A percentile compares a stretch with the other conserved stretches of the same genome.
These are phyloP conservation scores for Chelon labrosus DNA, from an alignment of 2,797 vertebrate genomes.

Conservation along the genomic window DNA sequence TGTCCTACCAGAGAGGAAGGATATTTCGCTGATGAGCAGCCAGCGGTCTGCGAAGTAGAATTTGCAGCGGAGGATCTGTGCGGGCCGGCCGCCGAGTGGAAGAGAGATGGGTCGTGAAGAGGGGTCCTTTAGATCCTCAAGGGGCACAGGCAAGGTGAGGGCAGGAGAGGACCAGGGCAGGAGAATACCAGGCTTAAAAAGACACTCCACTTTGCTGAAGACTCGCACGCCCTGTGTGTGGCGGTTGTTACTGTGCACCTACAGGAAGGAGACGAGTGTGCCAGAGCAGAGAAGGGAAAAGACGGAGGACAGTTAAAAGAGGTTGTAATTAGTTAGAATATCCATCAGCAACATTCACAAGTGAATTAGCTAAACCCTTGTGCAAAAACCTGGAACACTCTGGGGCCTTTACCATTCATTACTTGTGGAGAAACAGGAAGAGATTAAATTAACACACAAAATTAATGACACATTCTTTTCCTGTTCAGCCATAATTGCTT, in stretches of 20 bases:
- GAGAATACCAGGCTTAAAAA: constrained; percentile 87
- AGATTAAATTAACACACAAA: constrained; percentile 64
- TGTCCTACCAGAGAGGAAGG: constrained; percentile 89
- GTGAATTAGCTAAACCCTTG: constrained; percentile 16
- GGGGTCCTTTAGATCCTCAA: constrained; percentile 89
- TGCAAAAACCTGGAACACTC: constrained; percentile 33
- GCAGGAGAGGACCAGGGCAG: constrained; percentile 87
- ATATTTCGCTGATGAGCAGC: constrained; percentile 95
- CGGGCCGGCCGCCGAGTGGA: constrained; percentile 82
- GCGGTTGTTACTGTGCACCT: constrained; percentile 96
- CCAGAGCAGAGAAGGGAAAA: not conserved
- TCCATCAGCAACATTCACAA: constrained; percentile 16
- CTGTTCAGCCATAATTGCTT: constrained; percentile 60
- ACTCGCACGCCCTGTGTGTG: constrained; percentile 90
- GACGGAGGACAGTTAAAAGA: not conserved
- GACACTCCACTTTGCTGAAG: constrained; percentile 89
- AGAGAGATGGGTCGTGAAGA: constrained; percentile 88
- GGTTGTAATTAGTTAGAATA: constrained; percentile 12
- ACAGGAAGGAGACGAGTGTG: constrained; percentile 4
- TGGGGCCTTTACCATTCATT: constrained; percentile 34
- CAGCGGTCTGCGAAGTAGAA: constrained; percentile 91
- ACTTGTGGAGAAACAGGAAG: constrained; percentile 23
- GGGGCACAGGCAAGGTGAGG: constrained; percentile 80
- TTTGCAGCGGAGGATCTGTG: constrained; percentile 89
- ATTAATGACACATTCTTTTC: constrained; percentile 62